Evolutionary conservation across 2,888 invertebrate genomes (phyloP).

Genomic region (Margaritifera margaritifera): DNA sequence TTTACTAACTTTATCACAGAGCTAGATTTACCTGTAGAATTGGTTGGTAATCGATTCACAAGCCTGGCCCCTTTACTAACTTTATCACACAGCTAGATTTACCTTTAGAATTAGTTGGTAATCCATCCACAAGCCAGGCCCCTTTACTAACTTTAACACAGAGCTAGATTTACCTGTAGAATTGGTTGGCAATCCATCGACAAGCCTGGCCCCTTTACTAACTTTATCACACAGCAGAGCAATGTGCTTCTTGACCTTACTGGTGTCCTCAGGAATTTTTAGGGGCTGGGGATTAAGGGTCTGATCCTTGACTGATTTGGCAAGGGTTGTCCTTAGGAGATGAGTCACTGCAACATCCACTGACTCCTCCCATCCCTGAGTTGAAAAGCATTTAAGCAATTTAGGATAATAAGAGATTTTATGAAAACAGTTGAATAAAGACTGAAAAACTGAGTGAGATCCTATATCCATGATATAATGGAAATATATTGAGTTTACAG

Average conservation of each 20-base stretch:
- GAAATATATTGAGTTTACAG: no score
- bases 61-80: slow-evolving; percentile 70
- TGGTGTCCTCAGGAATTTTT: slow-evolving; percentile 68
- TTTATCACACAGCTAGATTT: slow-evolving; percentile 64
- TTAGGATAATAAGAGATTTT: no score
- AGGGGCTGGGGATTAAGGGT: slow-evolving; percentile 68
- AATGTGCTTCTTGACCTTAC: slow-evolving; percentile 73
- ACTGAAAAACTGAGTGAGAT: no score
- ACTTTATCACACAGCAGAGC: slow-evolving; percentile 71
- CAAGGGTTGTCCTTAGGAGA: slow-evolving; percentile 77
- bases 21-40: slow-evolving; percentile 43
- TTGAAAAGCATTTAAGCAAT: no score
- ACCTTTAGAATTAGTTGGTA: slow-evolving; percentile 50
- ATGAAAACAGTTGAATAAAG: no score
- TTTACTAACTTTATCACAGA: slow-evolving; percentile 71
- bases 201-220: slow-evolving; percentile 69
- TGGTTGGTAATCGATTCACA: slow-evolving; percentile 52
- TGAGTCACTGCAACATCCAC: slow-evolving; percentile 81
- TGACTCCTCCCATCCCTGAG: slow-evolving; percentile 86
- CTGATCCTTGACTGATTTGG: slow-evolving; percentile 78
- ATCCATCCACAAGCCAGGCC: slow-evolving; percentile 61
- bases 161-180: slow-evolving; percentile 38
- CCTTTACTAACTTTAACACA: slow-evolving; percentile 73
- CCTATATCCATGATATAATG: no score
- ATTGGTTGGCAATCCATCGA: slow-evolving; percentile 55